phyloP scores from a whole-genome alignment of 2,113 vertebrate species.

The Calonectris borealis region DNA sequence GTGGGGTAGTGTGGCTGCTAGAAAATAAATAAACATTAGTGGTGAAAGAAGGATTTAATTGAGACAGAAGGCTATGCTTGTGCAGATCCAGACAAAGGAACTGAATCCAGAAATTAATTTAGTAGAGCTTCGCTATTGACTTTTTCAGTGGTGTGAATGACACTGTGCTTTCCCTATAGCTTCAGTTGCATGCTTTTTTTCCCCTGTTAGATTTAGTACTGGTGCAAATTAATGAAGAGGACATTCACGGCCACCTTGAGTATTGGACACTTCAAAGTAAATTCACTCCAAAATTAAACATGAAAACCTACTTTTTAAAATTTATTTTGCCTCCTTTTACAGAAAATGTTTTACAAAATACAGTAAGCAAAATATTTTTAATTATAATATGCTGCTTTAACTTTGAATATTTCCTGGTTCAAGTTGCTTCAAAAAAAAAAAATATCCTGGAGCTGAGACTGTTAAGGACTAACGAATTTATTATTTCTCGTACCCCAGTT shows the following conservation, averaged over 20 bases:
- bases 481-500: background rate
- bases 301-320: background rate
- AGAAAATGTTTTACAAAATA: background rate
- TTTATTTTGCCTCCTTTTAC: background rate
- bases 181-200: background rate
- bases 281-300: background rate
- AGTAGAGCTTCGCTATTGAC: background rate
- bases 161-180: background rate
- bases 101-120: background rate
- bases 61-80: background rate
- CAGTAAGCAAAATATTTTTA: background rate
- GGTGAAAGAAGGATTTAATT: background rate
- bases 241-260: background rate
- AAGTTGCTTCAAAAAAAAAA: background rate
- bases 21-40: background rate
- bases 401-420: background rate
- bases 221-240: background rate
- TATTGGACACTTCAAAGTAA: background rate
- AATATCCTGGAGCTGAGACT: background rate
- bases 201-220: background rate
- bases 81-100: background rate
- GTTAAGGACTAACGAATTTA: background rate
- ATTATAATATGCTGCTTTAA: background rate
- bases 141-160: background rate
- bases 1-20: background rate